Evolutionary conservation across 1,140 invertebrate species (phyloP), one percentile per base, ranked within the genome.

Genomic region (Phocides pigmalion): DNA sequence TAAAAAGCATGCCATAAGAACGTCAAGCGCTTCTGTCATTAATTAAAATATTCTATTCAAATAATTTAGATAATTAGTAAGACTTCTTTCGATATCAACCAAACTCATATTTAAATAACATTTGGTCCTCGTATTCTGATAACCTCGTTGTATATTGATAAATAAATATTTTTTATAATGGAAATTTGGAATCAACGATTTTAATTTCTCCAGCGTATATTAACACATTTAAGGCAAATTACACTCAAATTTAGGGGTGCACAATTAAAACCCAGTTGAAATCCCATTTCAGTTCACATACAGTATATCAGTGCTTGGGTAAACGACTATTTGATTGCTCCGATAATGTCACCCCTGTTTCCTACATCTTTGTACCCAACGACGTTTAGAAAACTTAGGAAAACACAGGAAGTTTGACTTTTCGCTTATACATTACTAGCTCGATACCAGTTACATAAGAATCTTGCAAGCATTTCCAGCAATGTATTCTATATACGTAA

Each of bases 251-350:
- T 44, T 47, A 49, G 17, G 42, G 17, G 25, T 19, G 28, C 5
- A 49, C 44, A 61, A 61, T 61, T 61, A 61, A 61, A 61, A 61
- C 42, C 44, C 25, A 47, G 56, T 61, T 49, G 56, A 61, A 61
- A 61, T 61, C 56, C 28, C 56, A 61, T 61, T 61, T 47, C 44
- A 47, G 56, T 59, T 53, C 56, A 15, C 56, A 59, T 59, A n/a
- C 56, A 59, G 56, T 59, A 47, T 59, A 59, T 59, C 56, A 59
- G 44, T 59, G 56, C 56, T 47, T 32, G 41, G 42, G 56, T 59
- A 59, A 59, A 59, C 56, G 56, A 59, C 56, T 59, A 59, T 59
- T 59, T 59, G 56, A 59, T 59, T 59, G 56, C 56, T 59, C 56
- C 56, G 56, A 59, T 59, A 59, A 59, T 59, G 56, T 59, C 56